Conservation (phyloP, 2,888 invertebrate species). For the Acronicta psi region DNA sequence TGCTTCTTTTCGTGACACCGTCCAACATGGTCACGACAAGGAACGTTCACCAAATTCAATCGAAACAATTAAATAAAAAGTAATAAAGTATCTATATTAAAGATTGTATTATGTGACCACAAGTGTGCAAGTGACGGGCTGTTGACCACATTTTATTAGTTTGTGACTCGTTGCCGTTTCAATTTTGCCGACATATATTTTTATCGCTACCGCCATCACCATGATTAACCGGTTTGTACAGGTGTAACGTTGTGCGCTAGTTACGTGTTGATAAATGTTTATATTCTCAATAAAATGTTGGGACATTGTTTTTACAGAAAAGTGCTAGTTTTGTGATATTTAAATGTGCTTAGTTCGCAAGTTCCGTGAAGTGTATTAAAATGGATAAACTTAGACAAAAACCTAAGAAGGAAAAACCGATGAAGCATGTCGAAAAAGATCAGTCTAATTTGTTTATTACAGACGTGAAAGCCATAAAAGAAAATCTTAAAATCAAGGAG, state of each 20-base stretch:
- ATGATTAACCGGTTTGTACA: conserved; percentile 78
- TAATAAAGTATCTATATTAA: conserved; percentile 46
- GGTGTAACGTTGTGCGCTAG: conserved; percentile 72
- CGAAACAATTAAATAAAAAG: conserved; percentile 32
- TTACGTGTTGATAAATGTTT: conserved; percentile 66
- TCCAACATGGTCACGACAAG: conserved; percentile 11
- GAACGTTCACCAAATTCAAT: neutral
- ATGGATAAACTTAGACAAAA: conserved; percentile 80
- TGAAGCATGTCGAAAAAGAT: conserved; percentile 70
- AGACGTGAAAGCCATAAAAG: conserved; percentile 79
- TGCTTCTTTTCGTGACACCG: conserved; percentile 34
- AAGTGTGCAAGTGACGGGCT: conserved; percentile 40
- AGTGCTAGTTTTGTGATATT: conserved; percentile 29
- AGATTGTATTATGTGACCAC: conserved; percentile 37
- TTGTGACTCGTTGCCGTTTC: conserved; percentile 57
- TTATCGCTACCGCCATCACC: conserved; percentile 74
- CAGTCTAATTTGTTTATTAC: conserved; percentile 68
- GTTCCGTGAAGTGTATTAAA: conserved; percentile 38
- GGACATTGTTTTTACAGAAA: conserved; percentile 47
- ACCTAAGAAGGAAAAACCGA: conserved; percentile 73
- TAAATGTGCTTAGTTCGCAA: too few species aligned
- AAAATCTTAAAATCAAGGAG: conserved; percentile 82
- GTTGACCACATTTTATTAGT: conserved; percentile 48
- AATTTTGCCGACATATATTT: conserved; percentile 69
- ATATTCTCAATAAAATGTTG: conserved; percentile 54